Base-by-base conservation (phyloP, 2,113 vertebrate genomes). In the Ursus arctos region DNA sequence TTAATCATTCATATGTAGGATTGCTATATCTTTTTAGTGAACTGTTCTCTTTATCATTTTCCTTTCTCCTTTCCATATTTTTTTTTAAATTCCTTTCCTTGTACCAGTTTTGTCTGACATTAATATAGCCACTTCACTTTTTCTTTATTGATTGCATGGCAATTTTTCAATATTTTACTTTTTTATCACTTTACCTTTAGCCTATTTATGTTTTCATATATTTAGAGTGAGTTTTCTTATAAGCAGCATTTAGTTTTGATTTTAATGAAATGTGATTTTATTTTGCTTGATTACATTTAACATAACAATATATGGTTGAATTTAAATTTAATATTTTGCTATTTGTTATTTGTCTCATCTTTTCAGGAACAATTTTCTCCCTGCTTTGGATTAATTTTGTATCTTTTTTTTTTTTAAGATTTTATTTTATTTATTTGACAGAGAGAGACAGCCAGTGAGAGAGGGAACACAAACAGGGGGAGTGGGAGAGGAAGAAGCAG, bases 131-230 rank as follows among this genome's bases (percentile, higher is more conserved):
- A 85, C 24, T 82, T 11, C 9, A 63, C 28, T 31, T 51, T 51
- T 86, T 53, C 16, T n/a, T 40, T 14, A 53, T 21, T 51, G 24
- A 81, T 53, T 92, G 21, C 11, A 63, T 3, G 13, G 4, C 51
- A 40, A 81, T 81, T 87, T 80, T 95, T 85, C 11, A 95, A 69
- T 77, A 95, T 77, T 84, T 83, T 67, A 53, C 21, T 63, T 85
- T 92, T 69, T 51, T 31, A 49, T 77, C 40, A 22, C 7, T 7
- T 67, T 77, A 33, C 10, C 79, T 86, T 95, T 86, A 31, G 59
- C 15, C 21, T 90, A 16, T 53, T 86, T 86, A 40, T 43, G 53
- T 61, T 63, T 63, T 43, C 12, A 53, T 74, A 53, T 74, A 76
- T 65, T 67, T 49, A 76, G 21, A 76, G 4, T 90, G 21, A 82